Percentiles rank a stretch among this genome's conserved stretches.
Evolutionary conservation across 2,113 vertebrate genomes (phyloP).

Genomic region (Oncorhynchus nerka): DNA sequence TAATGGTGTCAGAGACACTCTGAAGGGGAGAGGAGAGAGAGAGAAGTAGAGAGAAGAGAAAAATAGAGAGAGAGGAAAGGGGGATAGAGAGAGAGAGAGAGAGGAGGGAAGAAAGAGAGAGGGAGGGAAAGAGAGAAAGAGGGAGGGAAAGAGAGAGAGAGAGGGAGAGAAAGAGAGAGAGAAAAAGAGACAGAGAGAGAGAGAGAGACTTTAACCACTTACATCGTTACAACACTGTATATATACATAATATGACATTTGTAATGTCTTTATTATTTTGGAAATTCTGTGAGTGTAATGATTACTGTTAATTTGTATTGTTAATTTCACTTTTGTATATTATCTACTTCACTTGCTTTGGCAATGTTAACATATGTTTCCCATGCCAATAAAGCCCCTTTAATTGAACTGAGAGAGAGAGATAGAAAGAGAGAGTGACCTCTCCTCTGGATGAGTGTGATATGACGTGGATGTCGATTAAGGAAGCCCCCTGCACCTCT

Average conservation of each 20-base stretch:
- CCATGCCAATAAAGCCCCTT: too few relatives aligned
- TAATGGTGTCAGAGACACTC: slow-evolving; percentile 72
- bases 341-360: too few relatives aligned
- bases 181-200: slow-evolving; percentile 21
- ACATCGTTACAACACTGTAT: too few relatives aligned
- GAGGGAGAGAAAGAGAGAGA: slow-evolving; percentile 11
- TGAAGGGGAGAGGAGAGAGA: slow-evolving; percentile 35
- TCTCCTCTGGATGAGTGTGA: slow-evolving; percentile 1
- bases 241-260: too few relatives aligned
- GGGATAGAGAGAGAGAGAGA: slow-evolving; percentile 4
- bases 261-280: too few relatives aligned
- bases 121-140: neutral
- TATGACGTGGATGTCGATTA: neutral
- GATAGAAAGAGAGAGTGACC: neutral
- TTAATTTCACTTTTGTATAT: too few relatives aligned
- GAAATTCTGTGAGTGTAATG: too few relatives aligned
- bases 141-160: neutral
- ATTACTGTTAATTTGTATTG: too few relatives aligned
- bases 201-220: neutral
- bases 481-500: too few relatives aligned
- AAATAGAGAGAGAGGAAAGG: slow-evolving; percentile 10
- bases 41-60: slow-evolving; percentile 6
- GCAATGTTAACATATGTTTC: too few relatives aligned
- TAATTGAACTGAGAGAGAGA: neutral
- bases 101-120: slow-evolving; percentile 26